Conservation (phyloP, 2,113 vertebrate genomes). For the Oreochromis niloticus region DNA sequence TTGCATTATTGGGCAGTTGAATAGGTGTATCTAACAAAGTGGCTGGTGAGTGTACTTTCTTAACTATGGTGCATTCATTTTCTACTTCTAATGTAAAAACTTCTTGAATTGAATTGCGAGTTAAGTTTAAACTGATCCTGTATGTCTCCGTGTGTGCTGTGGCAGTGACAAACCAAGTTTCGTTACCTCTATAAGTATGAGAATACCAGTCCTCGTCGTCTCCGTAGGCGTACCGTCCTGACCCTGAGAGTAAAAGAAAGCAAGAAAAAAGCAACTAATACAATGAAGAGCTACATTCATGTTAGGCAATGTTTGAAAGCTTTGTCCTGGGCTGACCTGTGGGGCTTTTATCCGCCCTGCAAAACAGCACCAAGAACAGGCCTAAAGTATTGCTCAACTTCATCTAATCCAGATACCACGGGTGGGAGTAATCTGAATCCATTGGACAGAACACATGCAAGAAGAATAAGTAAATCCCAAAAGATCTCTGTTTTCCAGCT, state of each 20-base stretch:
- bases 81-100: neutral
- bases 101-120: neutral
- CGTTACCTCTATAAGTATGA: slow-evolving; percentile 88
- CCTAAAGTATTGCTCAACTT: slow-evolving; percentile 38
- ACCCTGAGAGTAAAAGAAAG: slow-evolving; percentile 84
- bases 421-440: slow-evolving; percentile 10
- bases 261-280: slow-evolving; percentile 68
- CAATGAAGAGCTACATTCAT: neutral
- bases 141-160: neutral
- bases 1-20: neutral
- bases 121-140: neutral
- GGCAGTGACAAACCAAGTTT: neutral
- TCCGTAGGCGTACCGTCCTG: slow-evolving; percentile 86
- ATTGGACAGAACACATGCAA: slow-evolving; percentile 32
- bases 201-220: slow-evolving; percentile 90
- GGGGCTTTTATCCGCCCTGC: neutral
- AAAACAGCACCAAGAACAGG: neutral
- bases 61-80: neutral
- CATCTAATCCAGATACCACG: slow-evolving; percentile 15
- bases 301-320: slow-evolving; percentile 47
- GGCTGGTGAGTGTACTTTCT: neutral
- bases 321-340: neutral
- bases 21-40: neutral
- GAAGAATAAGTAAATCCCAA: neutral
- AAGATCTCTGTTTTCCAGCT: slow-evolving; percentile 10